Percentiles rank a stretch among this genome's conserved stretches.
phyloP scores from a whole-genome alignment of 2,888 invertebrate species.

The Ametastegia equiseti region DNA sequence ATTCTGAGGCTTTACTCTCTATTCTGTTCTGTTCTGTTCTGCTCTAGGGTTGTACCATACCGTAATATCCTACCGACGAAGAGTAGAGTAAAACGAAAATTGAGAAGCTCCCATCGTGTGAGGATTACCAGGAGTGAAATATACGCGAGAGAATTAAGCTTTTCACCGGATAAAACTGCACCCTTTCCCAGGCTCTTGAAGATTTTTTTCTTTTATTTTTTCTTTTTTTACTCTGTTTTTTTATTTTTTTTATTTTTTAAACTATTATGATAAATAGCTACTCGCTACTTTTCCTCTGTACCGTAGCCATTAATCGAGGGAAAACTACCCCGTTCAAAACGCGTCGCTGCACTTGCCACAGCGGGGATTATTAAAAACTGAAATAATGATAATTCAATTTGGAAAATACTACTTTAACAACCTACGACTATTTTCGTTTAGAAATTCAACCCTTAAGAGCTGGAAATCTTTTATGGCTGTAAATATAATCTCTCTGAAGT shows the following conservation, averaged over 20 bases:
- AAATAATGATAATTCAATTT: constrained; percentile 20
- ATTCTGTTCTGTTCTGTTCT: neutral
- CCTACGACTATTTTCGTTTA: neutral
- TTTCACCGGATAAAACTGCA: constrained; percentile 38
- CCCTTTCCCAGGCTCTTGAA: neutral
- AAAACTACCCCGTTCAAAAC: neutral
- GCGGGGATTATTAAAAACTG: neutral
- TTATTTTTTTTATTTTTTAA: neutral
- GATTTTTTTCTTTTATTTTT: neutral
- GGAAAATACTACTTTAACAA: neutral
- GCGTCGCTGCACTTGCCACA: constrained; percentile 10
- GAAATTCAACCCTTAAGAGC: neutral
- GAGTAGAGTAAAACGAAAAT: constrained; percentile 29
- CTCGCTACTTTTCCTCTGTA: neutral
- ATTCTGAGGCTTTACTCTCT: neutral
- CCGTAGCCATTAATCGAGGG: constrained; percentile 10
- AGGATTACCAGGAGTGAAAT: constrained; percentile 37
- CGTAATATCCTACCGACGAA: neutral
- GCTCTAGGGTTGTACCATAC: neutral
- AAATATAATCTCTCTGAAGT: neutral
- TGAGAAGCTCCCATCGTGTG: constrained; percentile 27
- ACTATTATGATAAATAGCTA: constrained; percentile 22
- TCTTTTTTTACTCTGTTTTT: neutral
- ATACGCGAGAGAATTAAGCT: constrained; percentile 44
- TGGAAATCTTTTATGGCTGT: neutral